Evolutionary conservation across 1,140 invertebrate genomes (phyloP), one percentile per base, ranked within the genome.

Genomic region (Drosophila yakuba): DNA sequence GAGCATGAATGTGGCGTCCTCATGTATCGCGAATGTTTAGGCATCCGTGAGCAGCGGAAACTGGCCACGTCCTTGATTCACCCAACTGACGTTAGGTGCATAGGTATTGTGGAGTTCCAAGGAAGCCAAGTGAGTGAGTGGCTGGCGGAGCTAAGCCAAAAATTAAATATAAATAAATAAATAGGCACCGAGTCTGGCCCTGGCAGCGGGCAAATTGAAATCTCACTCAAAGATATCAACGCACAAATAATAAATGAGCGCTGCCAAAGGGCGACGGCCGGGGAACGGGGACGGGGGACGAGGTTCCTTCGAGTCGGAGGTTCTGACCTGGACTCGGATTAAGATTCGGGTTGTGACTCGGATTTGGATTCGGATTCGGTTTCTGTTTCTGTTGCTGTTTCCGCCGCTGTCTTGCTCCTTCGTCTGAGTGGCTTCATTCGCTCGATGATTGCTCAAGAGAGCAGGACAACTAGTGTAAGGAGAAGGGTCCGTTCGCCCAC

Each of bases 391-490:
- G 59, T 74, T 71, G 63, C 57, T 38, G 36, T 35, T 41, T 39
- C 61, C 60, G 50, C 60, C 60, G 50, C 28, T 57, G 62, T 63
- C 62, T 45, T 59, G 35, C 57, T 32, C 51, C 72, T 43, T 38
- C 69, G 80, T 83, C 84, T 89, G 84, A 88, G 84, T 88, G 84
- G 84, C 84, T 88, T 88, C 77, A 88, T 88, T 88, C 83, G 83
- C 76, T 51, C 66, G 75, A 75, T 76, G 80, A 84, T 85, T 85
- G 81, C 82, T 80, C 75, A 79, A 79, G 25, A 12, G 23, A 32
- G 32, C 32, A 10, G 32, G 32, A 8, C 32, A 32, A 32, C 32
- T 32, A 8, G 8, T 32, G 32, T 32, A 8, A 8, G 32, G 32
- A 32, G 61, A 7, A 25, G 5, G 39, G 25, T 25, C 32, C 54